Conservation (phyloP, 2,113 vertebrate genomes). For the Upupa epops region DNA sequence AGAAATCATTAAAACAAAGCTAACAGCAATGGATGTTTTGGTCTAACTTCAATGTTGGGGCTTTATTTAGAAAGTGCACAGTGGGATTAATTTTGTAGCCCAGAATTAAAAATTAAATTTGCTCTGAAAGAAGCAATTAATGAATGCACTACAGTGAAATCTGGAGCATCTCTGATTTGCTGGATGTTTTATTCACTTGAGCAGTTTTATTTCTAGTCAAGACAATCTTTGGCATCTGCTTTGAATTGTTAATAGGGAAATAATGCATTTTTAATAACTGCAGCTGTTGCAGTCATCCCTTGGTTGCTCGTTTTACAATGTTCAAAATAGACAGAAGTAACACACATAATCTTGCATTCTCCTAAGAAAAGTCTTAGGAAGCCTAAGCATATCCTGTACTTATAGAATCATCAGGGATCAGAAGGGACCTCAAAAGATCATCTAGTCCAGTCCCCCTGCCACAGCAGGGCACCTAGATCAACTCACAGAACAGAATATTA, state of each 20-base stretch:
- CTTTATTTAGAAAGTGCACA: slow-evolving; percentile 50
- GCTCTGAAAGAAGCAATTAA: slow-evolving; percentile 36
- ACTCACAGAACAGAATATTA: too few relatives aligned
- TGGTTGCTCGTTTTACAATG: background rate
- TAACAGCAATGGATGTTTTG: background rate
- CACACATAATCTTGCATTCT: background rate
- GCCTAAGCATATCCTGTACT: background rate
- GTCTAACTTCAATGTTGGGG: slow-evolving; percentile 28
- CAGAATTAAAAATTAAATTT: slow-evolving; percentile 57
- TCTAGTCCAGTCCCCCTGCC: too few relatives aligned
- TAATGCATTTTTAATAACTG: slow-evolving; percentile 62
- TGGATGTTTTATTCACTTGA: slow-evolving; percentile 51
- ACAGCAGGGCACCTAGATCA: too few relatives aligned
- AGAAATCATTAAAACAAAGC: slow-evolving; percentile 17
- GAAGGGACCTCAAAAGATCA: too few relatives aligned
- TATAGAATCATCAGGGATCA: too few relatives aligned
- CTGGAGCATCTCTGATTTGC: slow-evolving; percentile 9
- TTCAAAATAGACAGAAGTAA: background rate
- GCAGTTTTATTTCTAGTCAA: slow-evolving; percentile 36
- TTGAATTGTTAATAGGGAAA: slow-evolving; percentile 58
- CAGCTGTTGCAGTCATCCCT: background rate
- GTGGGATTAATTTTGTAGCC: slow-evolving; percentile 39
- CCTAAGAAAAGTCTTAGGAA: background rate
- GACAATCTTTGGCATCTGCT: slow-evolving; percentile 48
- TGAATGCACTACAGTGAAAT: slow-evolving; percentile 40